Conservation (phyloP, 2,113 vertebrate species). For the Dromiciops gliroides region DNA sequence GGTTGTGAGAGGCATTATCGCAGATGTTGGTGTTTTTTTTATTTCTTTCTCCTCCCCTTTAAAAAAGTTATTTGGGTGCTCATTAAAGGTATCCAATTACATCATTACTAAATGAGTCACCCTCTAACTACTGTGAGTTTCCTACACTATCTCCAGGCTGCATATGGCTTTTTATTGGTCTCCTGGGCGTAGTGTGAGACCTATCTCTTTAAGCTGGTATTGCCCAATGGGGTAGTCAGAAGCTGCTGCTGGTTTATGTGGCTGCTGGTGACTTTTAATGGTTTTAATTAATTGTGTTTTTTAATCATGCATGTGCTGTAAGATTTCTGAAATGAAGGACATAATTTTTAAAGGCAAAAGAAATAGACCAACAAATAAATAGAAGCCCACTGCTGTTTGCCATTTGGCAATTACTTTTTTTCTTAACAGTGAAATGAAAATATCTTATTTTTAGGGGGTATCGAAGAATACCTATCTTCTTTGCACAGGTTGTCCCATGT, state of each 20-base stretch:
- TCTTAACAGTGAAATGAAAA: not conserved
- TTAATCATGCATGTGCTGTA: constrained; percentile 29
- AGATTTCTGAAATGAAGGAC: constrained; percentile 45
- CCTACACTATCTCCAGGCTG: not conserved
- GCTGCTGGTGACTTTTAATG: constrained; percentile 56
- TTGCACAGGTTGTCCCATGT: not conserved
- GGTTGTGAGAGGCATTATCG: constrained; percentile 25
- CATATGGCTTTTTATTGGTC: constrained; percentile 25
- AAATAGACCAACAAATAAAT: not conserved
- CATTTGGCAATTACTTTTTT: not conserved
- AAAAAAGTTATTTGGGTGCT: constrained; percentile 23
- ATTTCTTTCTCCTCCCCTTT: not conserved
- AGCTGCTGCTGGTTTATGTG: constrained; percentile 9
- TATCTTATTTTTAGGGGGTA: not conserved
- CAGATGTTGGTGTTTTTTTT: constrained; percentile 16
- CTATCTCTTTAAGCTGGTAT: constrained; percentile 12
- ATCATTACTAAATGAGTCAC: constrained; percentile 1
- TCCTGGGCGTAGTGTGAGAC: not conserved
- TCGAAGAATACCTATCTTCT: not conserved
- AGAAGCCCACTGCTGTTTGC: not conserved
- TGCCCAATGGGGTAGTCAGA: not conserved
- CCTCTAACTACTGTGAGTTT: not conserved
- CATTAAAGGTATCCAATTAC: constrained; percentile 42
- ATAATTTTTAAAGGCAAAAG: constrained; percentile 1
- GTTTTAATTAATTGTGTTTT: constrained; percentile 63